Conservation (phyloP, 2,888 invertebrate species). For the Augochlorella aurata region DNA sequence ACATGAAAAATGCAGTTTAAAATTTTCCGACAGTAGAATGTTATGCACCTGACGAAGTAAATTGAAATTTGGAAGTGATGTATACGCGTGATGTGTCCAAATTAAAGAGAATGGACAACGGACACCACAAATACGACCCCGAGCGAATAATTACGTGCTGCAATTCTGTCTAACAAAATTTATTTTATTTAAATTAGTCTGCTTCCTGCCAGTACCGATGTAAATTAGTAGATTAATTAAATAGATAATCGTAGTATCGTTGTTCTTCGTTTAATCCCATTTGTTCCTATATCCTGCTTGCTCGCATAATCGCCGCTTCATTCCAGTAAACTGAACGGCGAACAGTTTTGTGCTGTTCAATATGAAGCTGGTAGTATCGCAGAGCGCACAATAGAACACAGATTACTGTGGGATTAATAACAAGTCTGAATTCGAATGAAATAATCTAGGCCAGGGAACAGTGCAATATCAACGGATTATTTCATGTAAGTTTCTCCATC, state of each 20-base stretch:
- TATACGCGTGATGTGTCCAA: too few relatives aligned
- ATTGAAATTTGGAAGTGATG: too few relatives aligned
- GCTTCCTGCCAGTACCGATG: not conserved
- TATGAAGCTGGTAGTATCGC: not conserved
- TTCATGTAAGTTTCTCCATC: not conserved
- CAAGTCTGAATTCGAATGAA: not conserved
- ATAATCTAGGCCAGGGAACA: not conserved
- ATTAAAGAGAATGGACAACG: slow-evolving; percentile 19
- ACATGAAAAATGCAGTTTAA: too few relatives aligned
- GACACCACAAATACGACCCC: slow-evolving; percentile 6
- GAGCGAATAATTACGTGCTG: slow-evolving; percentile 18
- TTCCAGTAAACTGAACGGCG: not conserved
- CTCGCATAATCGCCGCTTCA: not conserved
- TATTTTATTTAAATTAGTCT: slow-evolving; percentile 31
- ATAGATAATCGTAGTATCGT: not conserved
- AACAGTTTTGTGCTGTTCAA: not conserved
- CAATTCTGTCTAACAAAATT: slow-evolving; percentile 21
- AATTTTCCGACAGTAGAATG: too few relatives aligned
- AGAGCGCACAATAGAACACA: not conserved
- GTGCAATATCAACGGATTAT: not conserved
- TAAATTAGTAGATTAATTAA: slow-evolving; percentile 32
- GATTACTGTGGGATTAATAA: slow-evolving; percentile 8
- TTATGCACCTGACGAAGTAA: too few relatives aligned
- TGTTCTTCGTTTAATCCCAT: slow-evolving; percentile 24
- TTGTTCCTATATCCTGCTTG: too few relatives aligned